A percentile compares a stretch with the other conserved stretches of the same genome.
Conservation (phyloP, 2,797 vertebrate species). For the Heteromormyrus szaboi region DNA sequence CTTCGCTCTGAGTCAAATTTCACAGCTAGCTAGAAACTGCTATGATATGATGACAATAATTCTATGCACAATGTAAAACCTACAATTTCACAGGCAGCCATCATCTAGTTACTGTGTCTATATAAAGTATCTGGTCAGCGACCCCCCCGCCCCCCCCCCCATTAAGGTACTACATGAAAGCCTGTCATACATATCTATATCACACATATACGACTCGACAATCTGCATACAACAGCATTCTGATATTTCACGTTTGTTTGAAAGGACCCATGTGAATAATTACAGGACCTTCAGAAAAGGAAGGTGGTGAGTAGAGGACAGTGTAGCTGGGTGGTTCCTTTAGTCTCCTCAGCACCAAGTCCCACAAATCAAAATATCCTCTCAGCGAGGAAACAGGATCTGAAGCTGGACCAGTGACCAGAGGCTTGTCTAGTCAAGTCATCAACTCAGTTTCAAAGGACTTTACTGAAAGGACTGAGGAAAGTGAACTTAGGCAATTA, state of each 20-base stretch:
- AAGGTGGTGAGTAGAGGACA: background rate
- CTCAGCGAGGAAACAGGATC: background rate
- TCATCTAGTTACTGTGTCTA: background rate
- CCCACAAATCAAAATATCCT: background rate
- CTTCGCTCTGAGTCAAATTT: background rate
- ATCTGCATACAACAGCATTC: background rate
- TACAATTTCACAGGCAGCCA: slow-evolving; percentile 11
- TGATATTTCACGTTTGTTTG: background rate
- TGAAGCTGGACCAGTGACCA: background rate
- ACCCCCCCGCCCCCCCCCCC: background rate
- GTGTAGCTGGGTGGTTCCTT: background rate
- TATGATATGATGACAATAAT: slow-evolving; percentile 28
- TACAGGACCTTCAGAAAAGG: background rate
- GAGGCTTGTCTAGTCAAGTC: background rate
- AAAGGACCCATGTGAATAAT: background rate
- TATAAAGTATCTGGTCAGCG: background rate
- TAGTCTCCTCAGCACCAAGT: background rate
- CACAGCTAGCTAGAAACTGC: slow-evolving; percentile 19
- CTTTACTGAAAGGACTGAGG: background rate
- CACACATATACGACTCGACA: background rate
- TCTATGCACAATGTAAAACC: slow-evolving; percentile 2
- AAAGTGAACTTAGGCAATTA: background rate
- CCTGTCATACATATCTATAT: background rate
- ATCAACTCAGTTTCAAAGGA: background rate
- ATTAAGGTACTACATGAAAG: background rate